A percentile compares a stretch with the other conserved stretches of the same genome.
phyloP scores from a whole-genome alignment of 2,797 vertebrate species.

The Cetoscarus ocellatus region DNA sequence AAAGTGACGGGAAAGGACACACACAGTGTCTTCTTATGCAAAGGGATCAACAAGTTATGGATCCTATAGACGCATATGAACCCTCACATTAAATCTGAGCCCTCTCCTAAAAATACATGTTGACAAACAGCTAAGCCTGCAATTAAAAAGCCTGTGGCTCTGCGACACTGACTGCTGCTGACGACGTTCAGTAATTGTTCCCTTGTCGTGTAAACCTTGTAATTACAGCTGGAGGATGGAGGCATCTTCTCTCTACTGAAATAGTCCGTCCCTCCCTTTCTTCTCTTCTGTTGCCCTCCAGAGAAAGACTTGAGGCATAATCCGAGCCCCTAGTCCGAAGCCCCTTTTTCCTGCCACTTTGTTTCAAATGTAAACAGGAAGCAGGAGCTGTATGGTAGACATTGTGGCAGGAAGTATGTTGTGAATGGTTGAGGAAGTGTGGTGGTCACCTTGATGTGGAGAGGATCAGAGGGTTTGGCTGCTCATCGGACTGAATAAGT shows the following conservation, averaged over 20 bases:
- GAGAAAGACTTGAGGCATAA: slow-evolving; percentile 21
- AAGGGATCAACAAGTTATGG: slow-evolving; percentile 9
- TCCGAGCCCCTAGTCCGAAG: neutral
- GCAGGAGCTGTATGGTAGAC: slow-evolving; percentile 35
- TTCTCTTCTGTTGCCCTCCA: slow-evolving; percentile 40
- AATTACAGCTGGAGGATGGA: slow-evolving; percentile 62
- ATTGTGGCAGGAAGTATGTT: slow-evolving; percentile 42
- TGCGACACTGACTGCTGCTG: slow-evolving; percentile 47
- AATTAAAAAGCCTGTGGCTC: slow-evolving; percentile 64
- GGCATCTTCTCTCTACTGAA: slow-evolving; percentile 55
- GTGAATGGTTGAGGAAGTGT: slow-evolving; percentile 25
- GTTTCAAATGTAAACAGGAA: slow-evolving; percentile 68
- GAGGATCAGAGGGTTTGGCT: slow-evolving; percentile 22
- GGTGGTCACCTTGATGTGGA: slow-evolving; percentile 2
- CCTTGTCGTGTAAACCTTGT: slow-evolving; percentile 59
- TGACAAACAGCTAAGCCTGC: slow-evolving; percentile 70
- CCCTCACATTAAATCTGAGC: slow-evolving; percentile 56
- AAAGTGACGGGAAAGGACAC: neutral
- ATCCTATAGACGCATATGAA: slow-evolving; percentile 11
- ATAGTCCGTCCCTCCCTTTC: slow-evolving; percentile 41
- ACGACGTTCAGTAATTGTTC: slow-evolving; percentile 57
- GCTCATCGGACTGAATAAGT: slow-evolving; percentile 13
- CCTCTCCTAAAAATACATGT: slow-evolving; percentile 65
- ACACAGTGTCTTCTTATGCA: neutral
- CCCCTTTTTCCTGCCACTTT: slow-evolving; percentile 47